A percentile compares a stretch with the other conserved stretches of the same genome.
These are phyloP conservation scores for Dynastes grantii DNA, from an alignment of 2,888 invertebrate genomes.

Conservation along the genomic window DNA sequence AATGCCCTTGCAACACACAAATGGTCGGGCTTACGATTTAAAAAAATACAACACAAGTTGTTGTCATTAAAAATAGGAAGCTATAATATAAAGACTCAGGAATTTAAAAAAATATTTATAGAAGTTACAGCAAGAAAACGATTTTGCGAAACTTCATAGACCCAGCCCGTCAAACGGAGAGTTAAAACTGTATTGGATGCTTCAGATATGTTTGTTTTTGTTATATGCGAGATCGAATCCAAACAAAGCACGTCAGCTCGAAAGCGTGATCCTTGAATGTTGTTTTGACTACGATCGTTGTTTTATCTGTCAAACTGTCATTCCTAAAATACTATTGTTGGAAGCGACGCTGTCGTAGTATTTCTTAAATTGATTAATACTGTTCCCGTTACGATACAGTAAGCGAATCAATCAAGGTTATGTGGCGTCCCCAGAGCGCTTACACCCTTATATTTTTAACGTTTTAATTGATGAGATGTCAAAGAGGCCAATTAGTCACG, in stretches of 20 bases:
- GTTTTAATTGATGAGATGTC: conserved; percentile 43
- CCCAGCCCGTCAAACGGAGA: no score
- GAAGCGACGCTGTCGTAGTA: background rate
- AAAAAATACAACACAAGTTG: no score
- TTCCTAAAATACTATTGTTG: conserved; percentile 4
- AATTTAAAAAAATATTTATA: no score
- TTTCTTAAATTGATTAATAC: conserved; percentile 34
- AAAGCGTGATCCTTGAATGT: background rate
- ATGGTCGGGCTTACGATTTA: no score
- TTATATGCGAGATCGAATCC: background rate
- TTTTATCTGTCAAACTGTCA: conserved; percentile 34
- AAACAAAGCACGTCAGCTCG: background rate
- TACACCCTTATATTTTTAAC: conserved; percentile 18
- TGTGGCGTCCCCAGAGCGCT: conserved; percentile 4
- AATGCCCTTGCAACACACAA: no score
- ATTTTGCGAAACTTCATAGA: no score
- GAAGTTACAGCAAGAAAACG: no score
- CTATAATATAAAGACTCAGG: no score
- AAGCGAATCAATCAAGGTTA: conserved; percentile 30
- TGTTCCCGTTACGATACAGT: conserved; percentile 19
- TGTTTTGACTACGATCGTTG: conserved; percentile 39
- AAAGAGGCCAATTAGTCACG: conserved; percentile 46
- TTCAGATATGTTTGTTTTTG: background rate
- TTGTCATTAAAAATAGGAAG: no score
- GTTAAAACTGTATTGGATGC: background rate